A percentile compares a stretch with the other conserved stretches of the same genome.
phyloP scores from a whole-genome alignment of 2,888 invertebrate species.

The Pachymerium ferrugineum region DNA sequence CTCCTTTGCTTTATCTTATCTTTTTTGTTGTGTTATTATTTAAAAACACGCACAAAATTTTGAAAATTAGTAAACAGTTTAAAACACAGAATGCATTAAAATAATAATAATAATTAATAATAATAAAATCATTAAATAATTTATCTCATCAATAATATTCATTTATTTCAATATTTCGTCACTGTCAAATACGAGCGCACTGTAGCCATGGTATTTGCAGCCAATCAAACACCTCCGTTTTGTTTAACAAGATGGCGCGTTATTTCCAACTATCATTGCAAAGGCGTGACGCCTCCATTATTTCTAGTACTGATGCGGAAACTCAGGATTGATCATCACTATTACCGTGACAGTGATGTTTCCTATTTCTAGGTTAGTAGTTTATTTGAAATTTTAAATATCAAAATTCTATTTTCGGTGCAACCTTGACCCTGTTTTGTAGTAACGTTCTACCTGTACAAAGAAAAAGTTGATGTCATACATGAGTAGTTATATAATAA shows the following conservation, averaged over 20 bases:
- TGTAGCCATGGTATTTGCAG: background rate
- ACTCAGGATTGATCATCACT: too few species aligned
- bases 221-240: background rate
- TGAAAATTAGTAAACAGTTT: too few species aligned
- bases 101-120: too few species aligned
- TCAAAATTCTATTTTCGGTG: background rate
- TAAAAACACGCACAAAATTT: too few species aligned
- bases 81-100: too few species aligned
- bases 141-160: too few species aligned
- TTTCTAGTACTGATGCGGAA: background rate
- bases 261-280: background rate
- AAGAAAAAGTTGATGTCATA: background rate
- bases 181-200: background rate
- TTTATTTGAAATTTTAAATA: background rate
- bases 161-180: too few species aligned
- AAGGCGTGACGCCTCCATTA: background rate
- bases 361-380: background rate
- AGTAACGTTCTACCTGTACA: too few species aligned
- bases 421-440: background rate
- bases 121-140: too few species aligned
- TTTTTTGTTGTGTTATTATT: too few species aligned
- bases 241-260: constrained; percentile 9
- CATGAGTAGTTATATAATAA: background rate
- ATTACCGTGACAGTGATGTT: too few species aligned
- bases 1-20: too few species aligned